Conservation (phyloP, 2,797 vertebrate genomes). For the Merluccius polli region DNA sequence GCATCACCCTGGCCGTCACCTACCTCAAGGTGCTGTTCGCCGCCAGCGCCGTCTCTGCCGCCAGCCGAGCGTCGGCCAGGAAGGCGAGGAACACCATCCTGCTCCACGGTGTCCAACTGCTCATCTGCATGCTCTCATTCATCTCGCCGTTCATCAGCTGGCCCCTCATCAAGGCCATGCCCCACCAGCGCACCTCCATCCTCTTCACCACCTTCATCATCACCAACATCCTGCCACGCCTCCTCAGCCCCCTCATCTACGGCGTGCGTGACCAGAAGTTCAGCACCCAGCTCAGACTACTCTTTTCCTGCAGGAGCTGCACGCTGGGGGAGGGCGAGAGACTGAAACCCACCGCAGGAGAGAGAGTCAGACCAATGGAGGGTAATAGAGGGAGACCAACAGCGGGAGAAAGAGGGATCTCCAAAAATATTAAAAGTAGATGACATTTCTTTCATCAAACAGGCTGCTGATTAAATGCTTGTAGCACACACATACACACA, state of each 20-base stretch:
- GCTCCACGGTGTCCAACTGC: conserved; percentile 59
- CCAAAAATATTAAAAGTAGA: background rate
- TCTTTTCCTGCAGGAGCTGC: conserved; percentile 23
- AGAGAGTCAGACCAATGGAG: too few species aligned
- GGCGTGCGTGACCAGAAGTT: conserved; percentile 59
- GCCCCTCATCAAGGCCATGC: conserved; percentile 8
- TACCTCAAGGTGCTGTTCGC: conserved; percentile 50
- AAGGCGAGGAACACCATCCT: conserved; percentile 62
- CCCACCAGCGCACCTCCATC: conserved; percentile 27
- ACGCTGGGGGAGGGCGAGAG: too few species aligned
- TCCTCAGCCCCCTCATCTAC: conserved; percentile 65
- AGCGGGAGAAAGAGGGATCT: background rate
- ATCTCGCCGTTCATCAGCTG: conserved; percentile 23
- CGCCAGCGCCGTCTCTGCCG: conserved; percentile 29
- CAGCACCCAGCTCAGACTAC: conserved; percentile 31
- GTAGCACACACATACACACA: background rate
- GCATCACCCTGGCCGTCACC: conserved; percentile 49
- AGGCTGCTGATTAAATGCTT: background rate
- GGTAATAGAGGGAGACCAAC: too few species aligned
- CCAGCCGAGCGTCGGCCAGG: conserved; percentile 32
- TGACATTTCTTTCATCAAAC: background rate
- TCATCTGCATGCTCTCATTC: conserved; percentile 55
- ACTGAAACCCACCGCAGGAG: too few species aligned
- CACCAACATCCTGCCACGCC: conserved; percentile 47
- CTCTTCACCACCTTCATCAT: conserved; percentile 40